Evolutionary conservation across 2,797 vertebrate genomes (phyloP), one percentile per base, ranked within the genome.

Genomic region (Prunella strophiata): DNA sequence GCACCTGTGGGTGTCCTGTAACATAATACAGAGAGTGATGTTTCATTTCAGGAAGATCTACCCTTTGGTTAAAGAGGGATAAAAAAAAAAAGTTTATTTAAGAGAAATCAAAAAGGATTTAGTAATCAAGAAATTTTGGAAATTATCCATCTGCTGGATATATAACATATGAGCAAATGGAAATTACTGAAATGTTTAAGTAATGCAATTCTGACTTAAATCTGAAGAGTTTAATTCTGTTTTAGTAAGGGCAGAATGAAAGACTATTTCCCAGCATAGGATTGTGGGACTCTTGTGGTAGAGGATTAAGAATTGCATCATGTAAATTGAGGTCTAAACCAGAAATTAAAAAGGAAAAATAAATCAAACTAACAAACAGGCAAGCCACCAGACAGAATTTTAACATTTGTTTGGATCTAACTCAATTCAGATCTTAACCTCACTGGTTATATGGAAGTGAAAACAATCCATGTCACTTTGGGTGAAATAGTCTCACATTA

Each of bases 121-220:
- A 57, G 78, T 95, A 96, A 97, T 97, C 82, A 96, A 94, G 95
- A 96, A 85, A 89, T 92, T 48, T 97, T 93, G 96, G 94, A 97
- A 95, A 70, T 88, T 72, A 83, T 92, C 87, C 79, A 76, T 95
- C 63, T 72, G n/a, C 84, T 77, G 57, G 71, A 85, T 96, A 87
- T 76, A 79, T 94, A 95, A 91, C 63, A 91, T 76, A 92, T 74
- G 75, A 97, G 66, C 80, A 93, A 96, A 48, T 85, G 86, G 74
- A 96, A 96, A 88, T 86, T 82, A 85, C 54, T 84, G 34, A 85
- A 89, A 88, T 77, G 63, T 88, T 96, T 88, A 94, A 96, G 87
- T 84, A 97, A 91, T 88, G 88, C 54, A 95, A 83, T 61, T 89
- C 90, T 92, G 81, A 89, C 75, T 81, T 92, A 90, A 96, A 96